Evolutionary conservation across 2,888 invertebrate species (phyloP).

Genomic region (Torymus auratus): DNA sequence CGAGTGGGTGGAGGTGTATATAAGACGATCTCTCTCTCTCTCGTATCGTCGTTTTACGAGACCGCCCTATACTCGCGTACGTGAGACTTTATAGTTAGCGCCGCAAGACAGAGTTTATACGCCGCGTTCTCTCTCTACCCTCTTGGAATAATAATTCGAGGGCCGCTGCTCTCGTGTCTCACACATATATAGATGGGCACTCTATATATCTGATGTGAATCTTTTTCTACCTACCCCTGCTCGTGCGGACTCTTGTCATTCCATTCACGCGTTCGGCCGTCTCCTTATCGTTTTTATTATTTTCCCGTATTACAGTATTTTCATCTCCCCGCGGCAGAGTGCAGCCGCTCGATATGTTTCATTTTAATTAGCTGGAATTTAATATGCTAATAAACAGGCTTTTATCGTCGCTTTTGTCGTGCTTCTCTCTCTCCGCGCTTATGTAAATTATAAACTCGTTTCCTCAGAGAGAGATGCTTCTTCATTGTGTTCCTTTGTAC

Average conservation of each 20-base stretch:
- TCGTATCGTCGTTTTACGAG: constrained; percentile 19
- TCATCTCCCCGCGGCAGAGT: background rate
- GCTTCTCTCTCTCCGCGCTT: background rate
- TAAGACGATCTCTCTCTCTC: background rate
- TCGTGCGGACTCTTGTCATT: background rate
- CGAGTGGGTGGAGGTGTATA: no score
- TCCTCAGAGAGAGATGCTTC: no score
- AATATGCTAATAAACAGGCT: constrained; percentile 1
- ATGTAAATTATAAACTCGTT: no score
- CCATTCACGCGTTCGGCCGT: background rate
- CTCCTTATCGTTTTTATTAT: constrained; percentile 9
- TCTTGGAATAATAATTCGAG: background rate
- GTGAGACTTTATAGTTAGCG: background rate
- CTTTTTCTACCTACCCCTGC: background rate
- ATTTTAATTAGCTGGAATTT: constrained; percentile 4
- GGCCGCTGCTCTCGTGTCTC: background rate
- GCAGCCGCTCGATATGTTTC: background rate
- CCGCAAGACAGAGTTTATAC: background rate
- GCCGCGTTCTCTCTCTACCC: background rate
- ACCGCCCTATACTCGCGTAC: background rate
- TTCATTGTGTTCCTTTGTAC: no score
- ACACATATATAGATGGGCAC: background rate
- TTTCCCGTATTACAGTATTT: background rate
- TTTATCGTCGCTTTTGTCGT: background rate
- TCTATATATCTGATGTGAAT: no score